Percentiles rank a stretch among this genome's conserved stretches.
Evolutionary conservation across 2,888 invertebrate species (phyloP).

Genomic region (Drosophila antonietae): DNA sequence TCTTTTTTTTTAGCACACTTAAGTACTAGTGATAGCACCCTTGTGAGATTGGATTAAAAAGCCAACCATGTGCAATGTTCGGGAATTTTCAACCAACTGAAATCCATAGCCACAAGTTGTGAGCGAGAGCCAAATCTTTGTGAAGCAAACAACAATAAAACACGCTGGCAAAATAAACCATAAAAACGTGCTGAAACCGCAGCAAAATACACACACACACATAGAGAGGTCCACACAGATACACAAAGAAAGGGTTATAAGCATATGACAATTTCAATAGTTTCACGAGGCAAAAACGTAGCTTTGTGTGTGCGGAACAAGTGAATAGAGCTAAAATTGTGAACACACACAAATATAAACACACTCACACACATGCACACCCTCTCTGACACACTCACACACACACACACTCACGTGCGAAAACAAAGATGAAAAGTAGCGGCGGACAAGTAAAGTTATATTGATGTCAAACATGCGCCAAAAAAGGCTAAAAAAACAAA

Average conservation of each 20-base stretch:
- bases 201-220: constrained; percentile 22
- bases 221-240: not conserved
- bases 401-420: constrained; percentile 14
- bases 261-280: constrained; percentile 68
- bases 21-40: constrained; percentile 3
- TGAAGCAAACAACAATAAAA: constrained; percentile 45
- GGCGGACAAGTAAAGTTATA: constrained; percentile 66
- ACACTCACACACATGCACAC: not conserved
- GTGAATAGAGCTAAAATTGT: constrained; percentile 59
- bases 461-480: constrained; percentile 73
- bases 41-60: constrained; percentile 9
- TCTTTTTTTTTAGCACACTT: constrained; percentile 2
- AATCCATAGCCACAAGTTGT: constrained; percentile 17
- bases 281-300: constrained; percentile 60
- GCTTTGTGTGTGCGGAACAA: constrained; percentile 60
- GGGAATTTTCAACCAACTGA: not conserved
- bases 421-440: constrained; percentile 51
- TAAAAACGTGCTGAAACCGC: constrained; percentile 44
- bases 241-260: constrained; percentile 45
- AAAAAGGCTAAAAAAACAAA: constrained; percentile 32
- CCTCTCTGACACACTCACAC: not conserved
- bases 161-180: constrained; percentile 34
- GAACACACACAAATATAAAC: constrained; percentile 23
- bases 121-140: constrained; percentile 32
- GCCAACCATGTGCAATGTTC: constrained; percentile 2